These are phyloP conservation scores for Dicaeum eximium DNA, from an alignment of 2,113 vertebrate species.

Conservation along the genomic window DNA sequence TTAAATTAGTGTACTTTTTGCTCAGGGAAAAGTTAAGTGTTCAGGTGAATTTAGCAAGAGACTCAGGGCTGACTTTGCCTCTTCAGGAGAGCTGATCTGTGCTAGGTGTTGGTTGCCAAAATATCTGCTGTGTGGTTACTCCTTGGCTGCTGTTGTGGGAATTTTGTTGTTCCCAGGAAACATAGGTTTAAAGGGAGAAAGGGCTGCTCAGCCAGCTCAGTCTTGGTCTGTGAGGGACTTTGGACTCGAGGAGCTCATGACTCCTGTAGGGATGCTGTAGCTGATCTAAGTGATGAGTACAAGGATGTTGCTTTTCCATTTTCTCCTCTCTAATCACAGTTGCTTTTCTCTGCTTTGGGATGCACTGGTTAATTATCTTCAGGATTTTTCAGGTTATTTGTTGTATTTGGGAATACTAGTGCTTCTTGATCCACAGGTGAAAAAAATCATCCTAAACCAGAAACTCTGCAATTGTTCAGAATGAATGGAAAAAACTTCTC, in stretches of 20 bases:
- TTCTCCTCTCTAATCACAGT: not conserved
- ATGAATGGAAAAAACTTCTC: not conserved
- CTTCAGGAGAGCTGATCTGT: not conserved
- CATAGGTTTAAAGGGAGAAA: not conserved
- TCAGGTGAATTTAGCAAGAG: not conserved
- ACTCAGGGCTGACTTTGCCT: not conserved
- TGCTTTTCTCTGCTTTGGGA: not conserved
- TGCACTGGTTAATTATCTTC: not conserved
- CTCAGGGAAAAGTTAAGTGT: not conserved
- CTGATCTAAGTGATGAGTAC: not conserved
- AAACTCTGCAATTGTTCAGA: not conserved
- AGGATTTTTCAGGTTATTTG: not conserved
- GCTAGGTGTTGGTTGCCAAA: not conserved
- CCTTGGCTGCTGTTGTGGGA: not conserved
- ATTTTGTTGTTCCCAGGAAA: not conserved
- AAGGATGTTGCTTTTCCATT: not conserved
- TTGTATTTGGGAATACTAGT: not conserved
- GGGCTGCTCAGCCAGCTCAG: not conserved
- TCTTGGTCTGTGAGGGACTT: not conserved
- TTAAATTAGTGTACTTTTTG: not conserved
- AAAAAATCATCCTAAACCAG: not conserved
- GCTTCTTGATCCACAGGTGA: not conserved
- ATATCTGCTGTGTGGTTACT: not conserved
- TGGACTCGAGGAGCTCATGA: not conserved
- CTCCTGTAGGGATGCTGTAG: not conserved